Percentiles rank a stretch among this genome's conserved stretches.
These are phyloP conservation scores for Raja brachyura DNA, from an alignment of 2,113 vertebrate species.

Conservation along the genomic window DNA sequence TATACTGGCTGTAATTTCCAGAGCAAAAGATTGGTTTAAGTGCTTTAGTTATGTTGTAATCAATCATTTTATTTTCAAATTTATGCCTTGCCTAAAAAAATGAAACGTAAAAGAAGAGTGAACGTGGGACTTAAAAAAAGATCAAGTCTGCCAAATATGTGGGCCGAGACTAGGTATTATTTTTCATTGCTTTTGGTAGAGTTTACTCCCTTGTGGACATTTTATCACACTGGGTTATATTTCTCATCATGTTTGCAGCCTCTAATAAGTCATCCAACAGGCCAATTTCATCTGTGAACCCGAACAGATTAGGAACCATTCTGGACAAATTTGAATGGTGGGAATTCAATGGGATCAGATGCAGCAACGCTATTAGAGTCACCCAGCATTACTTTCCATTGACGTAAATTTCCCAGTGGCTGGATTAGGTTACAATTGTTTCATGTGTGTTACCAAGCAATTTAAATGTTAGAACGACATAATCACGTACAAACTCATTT, in stretches of 20 bases:
- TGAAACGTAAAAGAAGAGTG: background rate
- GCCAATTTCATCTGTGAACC: background rate
- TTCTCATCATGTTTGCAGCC: background rate
- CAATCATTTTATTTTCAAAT: background rate
- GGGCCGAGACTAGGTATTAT: background rate
- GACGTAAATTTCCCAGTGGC: background rate
- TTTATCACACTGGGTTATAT: background rate
- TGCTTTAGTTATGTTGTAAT: background rate
- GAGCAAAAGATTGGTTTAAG: background rate
- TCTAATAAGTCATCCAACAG: background rate
- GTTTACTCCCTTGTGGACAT: background rate
- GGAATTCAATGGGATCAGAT: background rate
- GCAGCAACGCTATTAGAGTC: background rate
- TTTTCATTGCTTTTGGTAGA: background rate
- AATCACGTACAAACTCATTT: background rate
- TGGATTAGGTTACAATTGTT: background rate
- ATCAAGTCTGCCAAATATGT: background rate
- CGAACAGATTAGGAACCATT: background rate
- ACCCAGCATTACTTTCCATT: background rate
- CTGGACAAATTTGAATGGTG: background rate
- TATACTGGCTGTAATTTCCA: background rate
- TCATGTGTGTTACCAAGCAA: background rate
- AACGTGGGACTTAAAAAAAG: background rate
- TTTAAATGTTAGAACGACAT: background rate
- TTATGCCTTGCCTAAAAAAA: background rate